Base-by-base conservation (phyloP, 2,113 vertebrate species). In the Lepisosteus oculatus region DNA sequence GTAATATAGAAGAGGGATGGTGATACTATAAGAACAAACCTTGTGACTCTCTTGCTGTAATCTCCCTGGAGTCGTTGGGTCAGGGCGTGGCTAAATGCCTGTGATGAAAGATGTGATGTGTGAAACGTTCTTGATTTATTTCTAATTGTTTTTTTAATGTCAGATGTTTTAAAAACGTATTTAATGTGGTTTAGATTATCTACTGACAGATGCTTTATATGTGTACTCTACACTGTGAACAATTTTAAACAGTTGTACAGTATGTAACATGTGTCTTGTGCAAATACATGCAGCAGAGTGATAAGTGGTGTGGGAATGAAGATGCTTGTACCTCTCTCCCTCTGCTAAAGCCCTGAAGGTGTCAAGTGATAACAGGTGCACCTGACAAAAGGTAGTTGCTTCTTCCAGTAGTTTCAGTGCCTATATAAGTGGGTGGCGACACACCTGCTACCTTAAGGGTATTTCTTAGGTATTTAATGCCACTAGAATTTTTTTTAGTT, bases 1-100 rank as follows among this genome's bases (percentile, higher is more conserved):
- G 81, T 77, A 73, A 86, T 84, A 85, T 83, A 80, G 63, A 79
- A 87, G 82, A 74, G 13, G 70, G 80, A 78, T 76, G 72, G 69
- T 2, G 9, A 51, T 51, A 51, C 47, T 51, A 51, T 51, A 51
- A 51, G 47, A 29, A 29, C 47, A 51, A 51, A 6, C 5, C 9
- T 5, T 51, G 5, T 51, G 9, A 51, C 5, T 5, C 47, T 51
- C 5, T 51, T 9, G 9, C 47, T 51, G 9, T 51, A 51, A 6
- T 9, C 47, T 6, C 5, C 47, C 47, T 2, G 47, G 9, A 51
- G 47, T 51, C 47, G 9, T 9, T 51, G 47, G 5, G 47, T 51
- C 47, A 6, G 9, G 47, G 9, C 9, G 47, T 51, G 47, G 47
- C 5, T 6, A 51, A 9, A 9, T 51, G 47, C 9, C 47, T 29